Conservation (phyloP, 2,888 invertebrate species). For the Eulithis prunata region DNA sequence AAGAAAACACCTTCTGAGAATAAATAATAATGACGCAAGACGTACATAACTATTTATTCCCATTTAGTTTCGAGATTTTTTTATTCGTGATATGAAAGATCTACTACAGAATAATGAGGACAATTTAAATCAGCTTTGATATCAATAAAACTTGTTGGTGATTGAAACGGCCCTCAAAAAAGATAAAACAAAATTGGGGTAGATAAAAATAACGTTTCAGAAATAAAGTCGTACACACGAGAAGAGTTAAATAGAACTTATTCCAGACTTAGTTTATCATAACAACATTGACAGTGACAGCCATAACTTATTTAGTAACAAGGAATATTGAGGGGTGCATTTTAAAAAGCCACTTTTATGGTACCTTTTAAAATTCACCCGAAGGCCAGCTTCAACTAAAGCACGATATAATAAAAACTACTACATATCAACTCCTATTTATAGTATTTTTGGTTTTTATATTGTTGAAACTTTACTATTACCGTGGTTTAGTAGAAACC, state of each 20-base stretch:
- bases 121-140: constrained; percentile 33
- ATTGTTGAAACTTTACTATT: not conserved
- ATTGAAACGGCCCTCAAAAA: constrained; percentile 35
- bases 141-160: not conserved
- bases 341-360: not conserved
- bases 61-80: constrained; percentile 40
- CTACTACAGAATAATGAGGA: constrained; percentile 45
- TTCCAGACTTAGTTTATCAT: constrained; percentile 16
- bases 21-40: constrained; percentile 31
- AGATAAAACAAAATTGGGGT: constrained; percentile 29
- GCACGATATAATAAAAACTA: constrained; percentile 3
- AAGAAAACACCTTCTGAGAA: constrained; percentile 37
- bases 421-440: not conserved
- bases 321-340: constrained; percentile 9
- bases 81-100: constrained; percentile 30
- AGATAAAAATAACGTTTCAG: constrained; percentile 32
- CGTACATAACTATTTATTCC: constrained; percentile 37
- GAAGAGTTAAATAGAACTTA: constrained; percentile 38
- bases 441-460: not conserved
- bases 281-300: constrained; percentile 23
- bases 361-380: not conserved
- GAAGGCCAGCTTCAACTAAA: not conserved
- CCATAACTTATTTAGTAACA: constrained; percentile 18
- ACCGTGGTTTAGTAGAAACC: constrained; percentile 2
- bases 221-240: constrained; percentile 37